Base-by-base conservation (phyloP, 2,888 invertebrate genomes). In the Mellilla xanthometata region DNA sequence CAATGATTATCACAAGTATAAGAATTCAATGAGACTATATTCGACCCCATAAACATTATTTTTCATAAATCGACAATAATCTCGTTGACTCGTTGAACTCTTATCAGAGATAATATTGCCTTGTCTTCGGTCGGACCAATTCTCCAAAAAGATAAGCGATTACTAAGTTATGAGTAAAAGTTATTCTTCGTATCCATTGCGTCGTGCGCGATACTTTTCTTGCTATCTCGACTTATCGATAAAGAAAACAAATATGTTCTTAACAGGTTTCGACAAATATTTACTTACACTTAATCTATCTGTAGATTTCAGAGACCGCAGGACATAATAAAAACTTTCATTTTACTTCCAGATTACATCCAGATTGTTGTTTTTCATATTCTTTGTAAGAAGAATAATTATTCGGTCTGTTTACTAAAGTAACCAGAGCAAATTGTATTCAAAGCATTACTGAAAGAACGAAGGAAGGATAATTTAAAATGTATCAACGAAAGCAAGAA, bases 191-290 rank as follows among this genome's bases (percentile, higher is more conserved):
- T 32, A 47, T 52, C 39, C 39, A 39, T 44, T 49, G 12, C 44
- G 36, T 34, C 39, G 42, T 35, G 23, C 42, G 0, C 28, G 36
- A 38, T 33, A 22, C 30, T 47, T 44, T 42, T 40, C 12, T 22
- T 39, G 44, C 54, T 62, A 55, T 62, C 58, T 40, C 8, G 26
- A 24, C 12, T 38, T 8, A n/a, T 42, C 29, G 60, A 61, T 64
- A 64, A 58, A 54, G 51, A 52, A 55, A 58, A 50, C 60, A 58
- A 61, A 60, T 45, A 59, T 1, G n/a, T n/a, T 24, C 24, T 7
- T 24, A 19, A 22, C 28, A 41, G 48, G 44, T 54, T 48, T 38
- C 26, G 32, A 38, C 49, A 54, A 54, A 58, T 54, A 58, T 47
- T 54, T 46, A 36, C 35, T 44, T 46, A 34, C 24, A 41, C 11